Base-by-base conservation (phyloP, 2,797 vertebrate species). In the Fundulus diaphanus region DNA sequence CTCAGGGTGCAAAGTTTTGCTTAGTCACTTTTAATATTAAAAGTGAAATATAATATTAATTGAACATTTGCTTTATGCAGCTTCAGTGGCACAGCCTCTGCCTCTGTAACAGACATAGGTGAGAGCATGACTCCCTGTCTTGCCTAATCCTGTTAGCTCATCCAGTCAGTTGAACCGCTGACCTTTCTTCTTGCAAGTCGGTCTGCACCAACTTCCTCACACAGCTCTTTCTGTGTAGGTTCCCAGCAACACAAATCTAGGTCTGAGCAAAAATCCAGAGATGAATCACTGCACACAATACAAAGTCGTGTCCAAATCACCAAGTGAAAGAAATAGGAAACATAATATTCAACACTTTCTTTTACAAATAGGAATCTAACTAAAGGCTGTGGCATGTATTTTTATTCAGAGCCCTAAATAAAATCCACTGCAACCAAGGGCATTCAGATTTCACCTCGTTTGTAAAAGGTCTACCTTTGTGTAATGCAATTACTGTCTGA, bases 61-160 rank as follows among this genome's bases (percentile, higher is more conserved):
- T 46, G 35, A 63, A 65, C 29, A 5, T 35, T 27, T 66, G 52
- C 35, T 27, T 46, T 22, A 37, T 31, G 37, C 42, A 52, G 59
- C 48, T 74, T 59, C 71, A 44, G 20, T 57, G 15, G 33, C 46
- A 31, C 31, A 9, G 6, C 48, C 48, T 24, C 59, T 56, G 40
- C 46, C 35, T 13, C 51, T 51, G 67, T 27, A 67, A 54, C 56
- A 70, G 66, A 61, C 49, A 20, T 73, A 73, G 78, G 70, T 33
- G 63, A 74, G 76, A 42, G 78, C 2, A 77, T 86, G 84, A 85
- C 73, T 87, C 82, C 82, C 66, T 1, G 44, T 48, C 76, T 84
- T 81, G 81, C 69, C 71, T 87, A 80, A 82, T 70, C 49, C 59
- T 72, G 20, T 54, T 44, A 31, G 78, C 75, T 81, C 22, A 4